A percentile compares a stretch with the other conserved stretches of the same genome.
Evolutionary conservation across 2,888 invertebrate genomes (phyloP).

Genomic region (Drosophila lutescens): DNA sequence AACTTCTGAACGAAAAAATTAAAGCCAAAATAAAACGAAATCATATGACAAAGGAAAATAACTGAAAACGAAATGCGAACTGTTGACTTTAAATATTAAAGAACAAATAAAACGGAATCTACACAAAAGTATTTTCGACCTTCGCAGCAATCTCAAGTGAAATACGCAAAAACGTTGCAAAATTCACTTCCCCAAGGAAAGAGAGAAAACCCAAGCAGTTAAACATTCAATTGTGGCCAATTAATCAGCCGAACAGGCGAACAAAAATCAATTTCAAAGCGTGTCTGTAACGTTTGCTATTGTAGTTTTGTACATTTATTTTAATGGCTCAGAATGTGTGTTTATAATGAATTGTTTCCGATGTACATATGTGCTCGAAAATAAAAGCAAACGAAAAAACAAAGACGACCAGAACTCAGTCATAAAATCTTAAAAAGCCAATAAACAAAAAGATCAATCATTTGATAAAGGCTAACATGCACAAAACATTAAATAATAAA

Average conservation of each 20-base stretch:
- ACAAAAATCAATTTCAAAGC: constrained; percentile 60
- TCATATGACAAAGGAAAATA: constrained; percentile 30
- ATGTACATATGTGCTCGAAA: background rate
- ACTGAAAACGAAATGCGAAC: constrained; percentile 45
- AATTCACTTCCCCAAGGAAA: constrained; percentile 52
- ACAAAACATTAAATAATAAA: constrained; percentile 43
- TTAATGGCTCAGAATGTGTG: constrained; percentile 16
- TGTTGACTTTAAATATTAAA: constrained; percentile 48
- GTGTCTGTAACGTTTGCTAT: constrained; percentile 47
- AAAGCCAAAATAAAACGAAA: background rate
- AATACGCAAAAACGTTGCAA: constrained; percentile 60
- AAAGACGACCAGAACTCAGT: constrained; percentile 33
- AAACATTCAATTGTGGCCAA: constrained; percentile 24
- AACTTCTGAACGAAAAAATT: constrained; percentile 39
- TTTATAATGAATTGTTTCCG: constrained; percentile 22
- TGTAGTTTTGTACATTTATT: constrained; percentile 23
- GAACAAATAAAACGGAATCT: constrained; percentile 54
- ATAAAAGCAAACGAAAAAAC: constrained; percentile 9
- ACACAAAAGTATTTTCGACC: constrained; percentile 54
- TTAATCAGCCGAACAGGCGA: constrained; percentile 52
- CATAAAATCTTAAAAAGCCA: constrained; percentile 43
- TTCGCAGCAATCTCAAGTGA: constrained; percentile 64
- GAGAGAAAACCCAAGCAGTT: constrained; percentile 16
- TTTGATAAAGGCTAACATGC: constrained; percentile 55
- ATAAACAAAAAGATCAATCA: constrained; percentile 70